Base-by-base conservation (phyloP, 2,113 vertebrate genomes). In the Brachyistius frenatus region DNA sequence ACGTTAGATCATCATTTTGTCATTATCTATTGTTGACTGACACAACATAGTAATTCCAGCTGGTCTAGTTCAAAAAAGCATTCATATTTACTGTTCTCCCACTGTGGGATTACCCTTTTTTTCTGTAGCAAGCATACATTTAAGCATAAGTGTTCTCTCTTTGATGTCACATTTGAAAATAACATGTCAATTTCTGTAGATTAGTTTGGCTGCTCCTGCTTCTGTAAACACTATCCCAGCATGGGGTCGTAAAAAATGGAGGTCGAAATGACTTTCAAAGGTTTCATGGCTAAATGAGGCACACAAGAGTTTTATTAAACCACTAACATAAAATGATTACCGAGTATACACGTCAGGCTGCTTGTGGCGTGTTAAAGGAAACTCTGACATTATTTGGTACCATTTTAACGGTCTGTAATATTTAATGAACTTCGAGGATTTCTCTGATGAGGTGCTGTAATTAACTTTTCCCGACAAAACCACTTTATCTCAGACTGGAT, bases 401-500 rank as follows among this genome's bases (percentile, higher is more conserved):
- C 9, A 55, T 44, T 66, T 60, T 36, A 60, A 50, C 23, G 57
- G 2, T 9, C 3, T 36, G 16, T 49, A 46, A 33, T 58, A 23
- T 47, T 13, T 31, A 35, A 44, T 52, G 7, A 68, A 58, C 73
- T 68, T 2, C 1, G 16, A 15, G 37, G 41, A 77, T 47, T 58
- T 53, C 23, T 68, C 37, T 44, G 41, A 23, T 32, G 30, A 47
- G 54, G 5, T 69, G 7, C 58, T 37, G 7, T 54, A 56, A 73
- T 81, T 66, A 55, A 69, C 54, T 14, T 70, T 50, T 73, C 10
- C 23, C 39, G 9, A 41, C 11, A 44, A 44, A 44, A 44, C 41
- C 9, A 10, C 9, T 44, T 10, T 44, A 44, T 44, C 9, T 2
- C 41, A 44, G 9, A 7, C 41, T 44, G 8, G 8, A 11, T 44